Evolutionary conservation across 2,113 vertebrate genomes (phyloP).

Genomic region (pig (Sus scrofa)): T2T-Sscrofa CM000816.6:43393501-43394000

Average conservation of each 20-base stretch:
- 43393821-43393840: not conserved
- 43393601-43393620: slow-evolving; percentile 17
- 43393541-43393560: not conserved
- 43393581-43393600: not conserved
- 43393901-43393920: not conserved
- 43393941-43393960: not conserved
- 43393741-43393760: not conserved
- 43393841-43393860: not conserved
- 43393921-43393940: not conserved
- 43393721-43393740: not conserved
- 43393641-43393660: not conserved
- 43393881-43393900: not conserved
- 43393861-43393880: not conserved
- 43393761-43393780: not conserved
- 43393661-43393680: not conserved
- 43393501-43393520: not conserved
- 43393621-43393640: not conserved
- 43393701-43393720: not conserved
- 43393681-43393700: not conserved
- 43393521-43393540: not conserved
- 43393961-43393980: not conserved
- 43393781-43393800: not conserved
- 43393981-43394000: not conserved
- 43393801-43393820: slow-evolving; percentile 23
- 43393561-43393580: not conserved